Percentiles rank a stretch among this genome's conserved stretches.
Conservation (phyloP, 2,797 vertebrate species). For the Scolopax bukidnonensis region DNA sequence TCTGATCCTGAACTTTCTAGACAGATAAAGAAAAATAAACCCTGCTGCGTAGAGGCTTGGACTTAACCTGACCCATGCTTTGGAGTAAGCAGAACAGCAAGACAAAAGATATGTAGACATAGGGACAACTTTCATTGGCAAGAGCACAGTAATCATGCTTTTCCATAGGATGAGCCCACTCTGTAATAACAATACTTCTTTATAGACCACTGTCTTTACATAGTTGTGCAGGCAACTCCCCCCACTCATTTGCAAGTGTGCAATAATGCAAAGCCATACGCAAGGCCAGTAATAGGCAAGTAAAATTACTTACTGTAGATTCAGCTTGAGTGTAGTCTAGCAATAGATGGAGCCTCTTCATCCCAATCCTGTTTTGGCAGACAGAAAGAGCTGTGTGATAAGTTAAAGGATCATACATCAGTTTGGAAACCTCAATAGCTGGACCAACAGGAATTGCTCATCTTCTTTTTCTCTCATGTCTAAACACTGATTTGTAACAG, state of each 20-base stretch:
- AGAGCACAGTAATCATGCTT: neutral
- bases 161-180: neutral
- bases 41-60: neutral
- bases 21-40: neutral
- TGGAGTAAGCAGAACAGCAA: neutral
- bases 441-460: neutral
- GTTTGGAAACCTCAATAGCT: neutral
- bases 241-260: neutral
- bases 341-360: neutral
- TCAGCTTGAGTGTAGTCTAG: neutral
- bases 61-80: neutral
- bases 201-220: neutral
- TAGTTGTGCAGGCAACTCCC: neutral
- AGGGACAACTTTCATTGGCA: neutral
- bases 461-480: neutral
- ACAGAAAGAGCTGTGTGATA: neutral
- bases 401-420: neutral
- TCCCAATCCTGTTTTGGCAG: neutral
- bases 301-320: neutral
- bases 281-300: neutral
- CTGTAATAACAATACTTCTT: neutral
- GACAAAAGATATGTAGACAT: neutral
- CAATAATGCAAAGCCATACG: neutral
- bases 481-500: neutral
- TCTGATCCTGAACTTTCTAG: neutral